Evolutionary conservation across 2,113 vertebrate genomes (phyloP).

Genomic region (Lepisosteus osseus): DNA sequence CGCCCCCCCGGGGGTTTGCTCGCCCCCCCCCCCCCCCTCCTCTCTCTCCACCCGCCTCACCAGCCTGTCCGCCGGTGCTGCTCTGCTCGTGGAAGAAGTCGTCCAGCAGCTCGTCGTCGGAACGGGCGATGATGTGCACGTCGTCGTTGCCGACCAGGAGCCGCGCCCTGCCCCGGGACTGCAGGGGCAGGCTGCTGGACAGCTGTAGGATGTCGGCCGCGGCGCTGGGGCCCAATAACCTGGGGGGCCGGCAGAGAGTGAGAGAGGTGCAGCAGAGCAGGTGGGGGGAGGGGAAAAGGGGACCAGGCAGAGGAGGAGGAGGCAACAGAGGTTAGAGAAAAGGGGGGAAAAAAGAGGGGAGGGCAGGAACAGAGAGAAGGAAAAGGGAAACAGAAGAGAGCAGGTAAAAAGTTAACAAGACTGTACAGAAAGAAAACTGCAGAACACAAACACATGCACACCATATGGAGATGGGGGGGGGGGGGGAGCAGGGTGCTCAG

Average conservation of each 20-base stretch:
- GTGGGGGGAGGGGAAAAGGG: neutral
- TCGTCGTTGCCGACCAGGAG: slow-evolving; percentile 91
- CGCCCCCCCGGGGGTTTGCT: no score
- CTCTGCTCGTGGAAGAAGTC: slow-evolving; percentile 94
- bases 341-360: neutral
- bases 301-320: no score
- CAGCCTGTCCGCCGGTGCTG: slow-evolving; percentile 85
- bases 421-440: neutral
- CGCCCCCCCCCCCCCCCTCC: no score
- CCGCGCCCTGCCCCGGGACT: slow-evolving; percentile 85
- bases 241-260: slow-evolving; percentile 29
- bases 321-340: neutral
- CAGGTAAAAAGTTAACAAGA: no score
- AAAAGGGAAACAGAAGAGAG: no score
- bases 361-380: neutral
- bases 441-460: neutral
- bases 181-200: slow-evolving; percentile 87
- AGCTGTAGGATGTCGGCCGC: slow-evolving; percentile 91
- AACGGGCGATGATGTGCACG: slow-evolving; percentile 89
- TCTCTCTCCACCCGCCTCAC: slow-evolving; percentile 38
- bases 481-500: no score
- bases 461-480: neutral
- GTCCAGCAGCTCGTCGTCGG: slow-evolving; percentile 87
- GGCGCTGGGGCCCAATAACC: slow-evolving; percentile 85
- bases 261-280: neutral